phyloP scores from a whole-genome alignment of 2,888 invertebrate species.

The Branchellion lobata region DNA sequence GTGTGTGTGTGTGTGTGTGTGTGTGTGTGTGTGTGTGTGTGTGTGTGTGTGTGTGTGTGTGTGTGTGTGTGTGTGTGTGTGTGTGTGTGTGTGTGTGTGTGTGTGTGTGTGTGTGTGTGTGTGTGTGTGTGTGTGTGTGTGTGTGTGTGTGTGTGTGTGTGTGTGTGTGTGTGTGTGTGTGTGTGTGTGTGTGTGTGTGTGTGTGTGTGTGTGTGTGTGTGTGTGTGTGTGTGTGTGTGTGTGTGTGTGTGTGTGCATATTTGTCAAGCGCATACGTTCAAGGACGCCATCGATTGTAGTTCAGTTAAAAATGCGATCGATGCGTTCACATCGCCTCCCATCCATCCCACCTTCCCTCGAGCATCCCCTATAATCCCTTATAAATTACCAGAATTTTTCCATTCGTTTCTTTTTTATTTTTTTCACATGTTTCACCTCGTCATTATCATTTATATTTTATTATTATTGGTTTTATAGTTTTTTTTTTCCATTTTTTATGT shows the following conservation, averaged over 20 bases:
- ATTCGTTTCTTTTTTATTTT: too few species aligned
- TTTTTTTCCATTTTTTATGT: too few species aligned
- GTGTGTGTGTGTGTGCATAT: not conserved
- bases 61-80: conserved; percentile 35
- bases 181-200: not conserved
- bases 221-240: conserved; percentile 1
- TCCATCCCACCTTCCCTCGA: too few species aligned
- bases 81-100: conserved; percentile 34
- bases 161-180: conserved; percentile 5
- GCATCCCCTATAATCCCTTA: too few species aligned
- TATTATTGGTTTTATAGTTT: too few species aligned
- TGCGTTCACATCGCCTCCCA: too few species aligned
- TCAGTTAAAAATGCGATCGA: too few species aligned
- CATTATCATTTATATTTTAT: too few species aligned
- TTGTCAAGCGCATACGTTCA: not conserved
- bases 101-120: conserved; percentile 38
- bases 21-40: conserved; percentile 38
- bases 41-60: conserved; percentile 36
- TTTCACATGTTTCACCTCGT: too few species aligned
- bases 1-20: conserved; percentile 40
- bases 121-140: conserved; percentile 32
- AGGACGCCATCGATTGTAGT: too few species aligned
- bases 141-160: conserved; percentile 33
- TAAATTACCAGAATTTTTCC: too few species aligned
- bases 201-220: conserved; percentile 3